phyloP scores from a whole-genome alignment of 2,797 vertebrate species.

The Typhlichthys eigenmanni region DNA sequence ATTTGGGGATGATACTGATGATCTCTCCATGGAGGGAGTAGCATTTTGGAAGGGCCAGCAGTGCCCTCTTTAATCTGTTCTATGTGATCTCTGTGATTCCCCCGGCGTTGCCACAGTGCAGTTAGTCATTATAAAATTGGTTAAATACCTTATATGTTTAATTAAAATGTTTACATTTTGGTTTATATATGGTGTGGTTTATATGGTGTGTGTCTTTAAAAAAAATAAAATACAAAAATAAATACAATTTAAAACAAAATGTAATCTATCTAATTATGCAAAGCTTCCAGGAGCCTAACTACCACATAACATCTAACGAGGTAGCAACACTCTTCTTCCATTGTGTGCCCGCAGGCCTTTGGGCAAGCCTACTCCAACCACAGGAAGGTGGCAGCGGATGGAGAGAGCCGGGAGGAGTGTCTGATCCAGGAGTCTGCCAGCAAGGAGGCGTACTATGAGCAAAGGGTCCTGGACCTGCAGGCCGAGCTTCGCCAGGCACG shows the following conservation, averaged over 20 bases:
- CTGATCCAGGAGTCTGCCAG: slow-evolving; percentile 93
- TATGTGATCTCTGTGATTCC: background rate
- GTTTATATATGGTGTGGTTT: too few species aligned
- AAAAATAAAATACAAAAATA: too few species aligned
- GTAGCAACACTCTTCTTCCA: slow-evolving; percentile 12
- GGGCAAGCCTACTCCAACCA: slow-evolving; percentile 95
- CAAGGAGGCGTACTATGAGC: slow-evolving; percentile 94
- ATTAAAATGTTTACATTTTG: too few species aligned
- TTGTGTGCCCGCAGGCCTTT: slow-evolving; percentile 80
- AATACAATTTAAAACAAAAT: background rate
- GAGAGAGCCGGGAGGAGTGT: slow-evolving; percentile 93
- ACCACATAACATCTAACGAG: background rate
- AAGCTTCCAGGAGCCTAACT: background rate
- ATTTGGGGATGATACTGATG: slow-evolving; percentile 34
- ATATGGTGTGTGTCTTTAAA: too few species aligned
- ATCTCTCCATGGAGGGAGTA: slow-evolving; percentile 28
- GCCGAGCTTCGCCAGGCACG: slow-evolving; percentile 87
- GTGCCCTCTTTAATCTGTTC: slow-evolving; percentile 17
- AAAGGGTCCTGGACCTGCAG: slow-evolving; percentile 91
- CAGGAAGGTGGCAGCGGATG: slow-evolving; percentile 93
- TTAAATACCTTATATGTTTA: too few species aligned
- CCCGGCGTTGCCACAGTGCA: background rate
- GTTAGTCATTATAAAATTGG: too few species aligned
- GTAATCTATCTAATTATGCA: background rate
- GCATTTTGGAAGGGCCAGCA: slow-evolving; percentile 24